phyloP scores from a whole-genome alignment of 2,797 vertebrate species.

The Ammospiza maritima region DNA sequence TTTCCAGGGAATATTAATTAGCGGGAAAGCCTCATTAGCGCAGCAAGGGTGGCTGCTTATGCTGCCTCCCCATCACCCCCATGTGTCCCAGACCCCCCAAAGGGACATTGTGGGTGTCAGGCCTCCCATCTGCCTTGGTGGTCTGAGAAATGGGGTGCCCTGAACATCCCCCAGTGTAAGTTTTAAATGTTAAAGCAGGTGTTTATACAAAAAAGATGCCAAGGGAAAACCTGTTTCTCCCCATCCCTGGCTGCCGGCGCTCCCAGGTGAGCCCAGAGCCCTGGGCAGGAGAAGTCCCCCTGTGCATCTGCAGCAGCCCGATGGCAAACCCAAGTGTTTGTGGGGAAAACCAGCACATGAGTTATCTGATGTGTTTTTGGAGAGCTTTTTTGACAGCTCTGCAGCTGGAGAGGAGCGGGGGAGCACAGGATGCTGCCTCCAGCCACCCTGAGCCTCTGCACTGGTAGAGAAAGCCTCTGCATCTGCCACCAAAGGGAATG shows the following conservation, averaged over 20 bases:
- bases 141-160: neutral
- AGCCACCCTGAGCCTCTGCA: neutral
- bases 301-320: neutral
- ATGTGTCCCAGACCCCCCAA: rapidly evolving
- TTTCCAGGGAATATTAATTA: slow-evolving; percentile 48
- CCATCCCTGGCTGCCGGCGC: neutral
- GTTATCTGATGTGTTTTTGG: neutral
- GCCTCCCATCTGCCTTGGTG: neutral
- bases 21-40: slow-evolving; percentile 21
- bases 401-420: neutral
- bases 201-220: neutral
- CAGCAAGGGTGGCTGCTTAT: neutral
- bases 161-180: rapidly evolving
- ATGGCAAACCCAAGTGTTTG: neutral
- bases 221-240: neutral
- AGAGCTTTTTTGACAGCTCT: neutral
- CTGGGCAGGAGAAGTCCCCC: rapidly evolving
- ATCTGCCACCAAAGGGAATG: neutral
- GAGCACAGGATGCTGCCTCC: neutral
- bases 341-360: neutral
- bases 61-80: neutral
- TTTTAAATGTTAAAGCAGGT: neutral
- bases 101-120: neutral
- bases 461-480: rapidly evolving
- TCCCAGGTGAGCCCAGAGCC: neutral